phyloP scores from a whole-genome alignment of 2,888 invertebrate genomes.

The Ctena decussata region DNA sequence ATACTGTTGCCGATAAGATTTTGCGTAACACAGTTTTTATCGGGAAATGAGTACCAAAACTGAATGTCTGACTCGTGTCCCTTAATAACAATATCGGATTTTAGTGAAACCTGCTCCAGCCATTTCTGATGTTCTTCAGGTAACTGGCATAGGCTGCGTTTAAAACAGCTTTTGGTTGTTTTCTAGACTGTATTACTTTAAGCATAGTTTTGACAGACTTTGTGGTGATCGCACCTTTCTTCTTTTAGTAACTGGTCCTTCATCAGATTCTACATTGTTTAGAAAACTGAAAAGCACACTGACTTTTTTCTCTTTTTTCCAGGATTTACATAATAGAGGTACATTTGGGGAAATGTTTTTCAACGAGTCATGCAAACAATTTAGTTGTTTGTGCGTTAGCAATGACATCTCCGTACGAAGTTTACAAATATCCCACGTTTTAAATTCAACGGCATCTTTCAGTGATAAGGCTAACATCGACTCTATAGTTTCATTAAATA shows the following conservation, averaged over 20 bases:
- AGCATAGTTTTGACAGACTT: neutral
- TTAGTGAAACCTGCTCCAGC: neutral
- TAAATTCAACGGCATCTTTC: no score
- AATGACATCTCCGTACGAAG: neutral
- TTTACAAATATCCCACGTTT: neutral
- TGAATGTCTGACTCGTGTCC: neutral
- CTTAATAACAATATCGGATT: neutral
- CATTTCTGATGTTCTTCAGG: neutral
- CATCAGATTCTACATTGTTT: neutral
- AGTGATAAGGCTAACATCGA: neutral
- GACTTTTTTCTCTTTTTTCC: neutral
- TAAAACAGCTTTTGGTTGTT: slow-evolving; percentile 20
- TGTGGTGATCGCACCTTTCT: neutral
- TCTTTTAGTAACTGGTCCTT: neutral
- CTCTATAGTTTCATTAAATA: neutral
- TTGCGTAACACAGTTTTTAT: neutral
- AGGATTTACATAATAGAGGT: neutral
- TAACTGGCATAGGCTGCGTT: slow-evolving; percentile 16
- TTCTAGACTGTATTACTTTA: neutral
- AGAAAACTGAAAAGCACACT: neutral
- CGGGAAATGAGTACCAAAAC: slow-evolving; percentile 22
- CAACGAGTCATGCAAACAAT: neutral
- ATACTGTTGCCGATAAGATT: slow-evolving; percentile 5
- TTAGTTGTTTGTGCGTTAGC: neutral
- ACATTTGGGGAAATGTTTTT: neutral